Evolutionary conservation across 2,797 vertebrate species (phyloP), one percentile per base, ranked within the genome.

Genomic region (Sebastes glaucus): DNA sequence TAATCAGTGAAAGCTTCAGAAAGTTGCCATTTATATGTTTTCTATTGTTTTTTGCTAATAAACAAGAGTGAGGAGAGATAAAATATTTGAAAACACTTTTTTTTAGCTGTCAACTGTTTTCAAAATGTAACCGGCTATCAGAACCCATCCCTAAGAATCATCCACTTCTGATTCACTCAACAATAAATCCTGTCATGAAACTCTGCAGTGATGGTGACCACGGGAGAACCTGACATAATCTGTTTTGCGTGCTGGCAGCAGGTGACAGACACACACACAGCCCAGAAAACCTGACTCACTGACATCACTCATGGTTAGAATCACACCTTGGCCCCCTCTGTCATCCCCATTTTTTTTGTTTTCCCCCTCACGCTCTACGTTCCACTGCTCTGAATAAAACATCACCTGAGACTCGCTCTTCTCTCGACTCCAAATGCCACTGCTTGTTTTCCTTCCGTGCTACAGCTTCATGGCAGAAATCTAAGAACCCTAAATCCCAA

Each of bases 361-460:
- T 38, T 66, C 23, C 16, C 16, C 46, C n/a, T 66, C 30, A 52
- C 49, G 1, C 56, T 27, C 32, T 66, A 18, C 0, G 9, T 62
- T 77, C 25, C 7, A 52, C 62, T n/a, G 68, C 73, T 78, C 77
- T 79, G 75, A 88, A 84, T 85, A 83, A 83, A 87, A 82, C 71
- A 81, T 87, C 79, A 82, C 71, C 63, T 74, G 68, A 85, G 77
- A 85, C 55, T 67, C 23, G 0, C 57, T 73, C 53, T 3, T 61
- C 56, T 76, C 64, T 70, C 7, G 0, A 57, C 78, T 77, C 42
- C 49, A 72, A 84, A 85, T 81, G 77, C 65, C 63, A 68, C 35
- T 5, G 53, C 78, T 81, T 86, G 63, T 42, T 81, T 81, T 82
- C 16, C 32, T 76, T 52, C 22, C 18, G 7, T n/a, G 49, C 55